phyloP scores from a whole-genome alignment of 2,797 vertebrate species.

The Spea hammondii region DNA sequence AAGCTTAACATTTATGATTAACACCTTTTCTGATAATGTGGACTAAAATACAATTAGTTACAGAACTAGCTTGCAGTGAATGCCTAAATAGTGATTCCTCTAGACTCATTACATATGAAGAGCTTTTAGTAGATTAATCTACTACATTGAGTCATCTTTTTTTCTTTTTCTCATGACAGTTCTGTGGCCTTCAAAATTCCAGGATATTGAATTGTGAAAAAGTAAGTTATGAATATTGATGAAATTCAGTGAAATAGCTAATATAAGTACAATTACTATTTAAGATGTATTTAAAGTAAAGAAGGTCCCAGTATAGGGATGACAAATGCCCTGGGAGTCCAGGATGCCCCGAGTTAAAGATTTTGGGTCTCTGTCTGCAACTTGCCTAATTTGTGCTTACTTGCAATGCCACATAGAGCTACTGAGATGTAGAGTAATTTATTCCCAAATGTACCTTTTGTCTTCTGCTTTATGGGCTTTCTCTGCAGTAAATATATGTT shows the following conservation, averaged over 20 bases:
- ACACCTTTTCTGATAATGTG: slow-evolving; percentile 33
- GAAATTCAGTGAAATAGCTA: neutral
- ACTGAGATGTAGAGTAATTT: too few species aligned
- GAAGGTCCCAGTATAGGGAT: too few species aligned
- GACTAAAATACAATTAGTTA: slow-evolving; percentile 43
- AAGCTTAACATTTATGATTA: slow-evolving; percentile 43
- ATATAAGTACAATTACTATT: too few species aligned
- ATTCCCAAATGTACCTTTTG: too few species aligned
- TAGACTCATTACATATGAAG: slow-evolving; percentile 39
- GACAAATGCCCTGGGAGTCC: too few species aligned
- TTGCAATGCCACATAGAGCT: too few species aligned
- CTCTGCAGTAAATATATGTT: too few species aligned
- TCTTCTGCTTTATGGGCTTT: too few species aligned
- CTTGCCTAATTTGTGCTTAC: too few species aligned
- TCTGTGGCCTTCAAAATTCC: neutral
- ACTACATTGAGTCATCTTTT: slow-evolving; percentile 36
- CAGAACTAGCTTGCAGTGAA: slow-evolving; percentile 43
- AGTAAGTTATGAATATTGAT: slow-evolving; percentile 13
- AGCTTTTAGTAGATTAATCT: slow-evolving; percentile 43
- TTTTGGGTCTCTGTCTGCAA: too few species aligned
- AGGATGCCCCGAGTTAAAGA: too few species aligned
- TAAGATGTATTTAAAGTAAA: too few species aligned
- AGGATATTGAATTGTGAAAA: slow-evolving; percentile 12
- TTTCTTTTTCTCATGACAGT: slow-evolving; percentile 29
- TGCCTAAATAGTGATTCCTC: slow-evolving; percentile 31